Evolutionary conservation across 1,140 invertebrate species (phyloP), one percentile per base, ranked within the genome.

Genomic region (Psix sp.): DNA sequence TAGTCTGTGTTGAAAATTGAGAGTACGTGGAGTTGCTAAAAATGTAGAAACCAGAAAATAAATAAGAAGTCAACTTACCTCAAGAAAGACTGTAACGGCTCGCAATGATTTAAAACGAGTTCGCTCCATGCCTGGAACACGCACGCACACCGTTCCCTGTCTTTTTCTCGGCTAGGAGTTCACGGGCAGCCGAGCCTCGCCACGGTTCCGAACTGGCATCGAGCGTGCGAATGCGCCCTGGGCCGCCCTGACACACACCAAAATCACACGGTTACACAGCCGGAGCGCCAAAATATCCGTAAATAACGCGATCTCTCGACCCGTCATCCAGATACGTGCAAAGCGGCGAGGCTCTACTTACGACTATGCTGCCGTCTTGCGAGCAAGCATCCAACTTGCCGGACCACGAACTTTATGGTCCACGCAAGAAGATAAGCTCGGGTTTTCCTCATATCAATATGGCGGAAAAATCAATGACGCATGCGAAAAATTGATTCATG

Each of bases 81-180:
- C 57, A 56, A 63, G 46, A 74, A 65, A 68, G 74, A 75, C 63
- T 67, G 76, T 77, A 76, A 81, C 74, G 73, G 80, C 74, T 57
- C 70, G 74, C 81, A 78, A 82, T 77, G 77, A 81, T 80, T 82
- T 82, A 77, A 81, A 81, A 82, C 79, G 79, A 79, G 74, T 76
- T 57, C 77, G 57, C 73, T 80, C 79, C 80, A 82, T 82, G 78
- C 78, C 75, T 81, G 68, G 52, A 66, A 60, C 57, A 76, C 56
- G 63, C 68, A 76, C 70, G 63, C 68, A 76, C 60, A 60, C 56
- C 56, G 68, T 70, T 63, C 52, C 42, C 63, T 62, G 45, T 59
- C 40, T 63, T 59, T 36, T 16, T 26, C 35, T 43, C 42, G 56
- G 43, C 36, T 57, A 52, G 6, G 52, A 46, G 35, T 72, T 48